Percentiles rank a stretch among this genome's conserved stretches.
Evolutionary conservation across 2,888 invertebrate species (phyloP).

Genomic region (Agonum fuliginosum): DNA sequence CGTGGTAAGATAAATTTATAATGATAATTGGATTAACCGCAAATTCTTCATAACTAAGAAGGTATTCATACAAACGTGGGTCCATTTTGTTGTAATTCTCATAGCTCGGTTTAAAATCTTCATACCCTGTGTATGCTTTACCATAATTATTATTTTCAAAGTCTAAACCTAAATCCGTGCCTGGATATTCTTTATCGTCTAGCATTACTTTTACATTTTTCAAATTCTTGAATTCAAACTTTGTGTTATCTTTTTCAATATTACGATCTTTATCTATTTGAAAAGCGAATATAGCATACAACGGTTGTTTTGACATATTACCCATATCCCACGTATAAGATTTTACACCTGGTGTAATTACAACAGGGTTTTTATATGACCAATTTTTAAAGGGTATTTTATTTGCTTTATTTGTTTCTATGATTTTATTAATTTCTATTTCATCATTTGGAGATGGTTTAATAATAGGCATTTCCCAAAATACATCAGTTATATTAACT

Average conservation of each 20-base stretch:
- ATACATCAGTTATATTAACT: not conserved
- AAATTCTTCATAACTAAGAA: not conserved
- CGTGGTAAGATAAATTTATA: not conserved
- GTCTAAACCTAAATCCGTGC: not conserved
- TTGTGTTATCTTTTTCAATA: not conserved
- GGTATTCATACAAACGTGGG: too few species aligned
- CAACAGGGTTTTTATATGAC: not conserved
- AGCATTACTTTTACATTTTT: constrained; percentile 1
- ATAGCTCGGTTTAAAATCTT: not conserved
- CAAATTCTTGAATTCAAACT: not conserved
- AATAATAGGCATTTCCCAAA: not conserved
- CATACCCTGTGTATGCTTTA: not conserved
- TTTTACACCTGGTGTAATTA: not conserved
- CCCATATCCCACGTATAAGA: not conserved
- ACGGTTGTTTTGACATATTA: not conserved
- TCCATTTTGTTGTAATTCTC: too few species aligned
- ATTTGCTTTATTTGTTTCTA: not conserved
- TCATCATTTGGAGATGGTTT: not conserved
- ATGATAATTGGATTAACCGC: not conserved
- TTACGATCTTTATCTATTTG: not conserved
- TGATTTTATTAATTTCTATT: not conserved
- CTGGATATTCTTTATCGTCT: not conserved
- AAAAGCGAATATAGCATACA: not conserved
- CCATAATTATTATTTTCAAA: not conserved
- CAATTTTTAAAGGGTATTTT: not conserved